A percentile compares a stretch with the other conserved stretches of the same genome.
Evolutionary conservation across 2,888 invertebrate genomes (phyloP).

Genomic region (Zhuqinia jingwanae): DNA sequence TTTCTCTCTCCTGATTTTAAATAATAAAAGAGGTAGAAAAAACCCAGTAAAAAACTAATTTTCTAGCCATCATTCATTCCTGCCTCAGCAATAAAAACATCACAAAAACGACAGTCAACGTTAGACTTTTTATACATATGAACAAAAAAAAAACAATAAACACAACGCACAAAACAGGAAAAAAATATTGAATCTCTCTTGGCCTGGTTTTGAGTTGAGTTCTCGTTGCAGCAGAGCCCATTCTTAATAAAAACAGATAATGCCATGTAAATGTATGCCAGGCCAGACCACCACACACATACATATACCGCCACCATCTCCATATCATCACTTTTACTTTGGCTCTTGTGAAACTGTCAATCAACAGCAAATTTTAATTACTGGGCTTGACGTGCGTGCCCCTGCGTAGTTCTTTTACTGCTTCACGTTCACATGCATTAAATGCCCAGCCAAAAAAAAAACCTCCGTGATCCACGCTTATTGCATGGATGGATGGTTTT

Average conservation of each 20-base stretch:
- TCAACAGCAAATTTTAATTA: constrained; percentile 46
- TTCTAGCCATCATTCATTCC: neutral
- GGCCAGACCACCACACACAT: neutral
- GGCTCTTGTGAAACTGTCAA: constrained; percentile 44
- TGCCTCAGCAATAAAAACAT: constrained; percentile 18
- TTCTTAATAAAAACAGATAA: too few relatives aligned
- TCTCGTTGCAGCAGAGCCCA: too few relatives aligned
- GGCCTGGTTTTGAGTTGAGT: too few relatives aligned
- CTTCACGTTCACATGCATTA: too few relatives aligned
- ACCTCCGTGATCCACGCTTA: too few relatives aligned
- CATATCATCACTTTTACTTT: constrained; percentile 1
- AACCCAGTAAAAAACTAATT: neutral
- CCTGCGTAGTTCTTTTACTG: neutral
- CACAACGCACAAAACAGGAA: neutral
- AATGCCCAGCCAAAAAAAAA: too few relatives aligned
- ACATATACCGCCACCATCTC: neutral
- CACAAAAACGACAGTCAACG: neutral
- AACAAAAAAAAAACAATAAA: constrained; percentile 39
- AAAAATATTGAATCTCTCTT: constrained; percentile 14
- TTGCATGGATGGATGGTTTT: too few relatives aligned
- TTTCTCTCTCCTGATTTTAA: neutral
- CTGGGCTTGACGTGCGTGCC: constrained; percentile 25
- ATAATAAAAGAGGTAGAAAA: neutral
- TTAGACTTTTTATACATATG: constrained; percentile 4
- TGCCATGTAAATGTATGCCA: neutral